Base-by-base conservation (phyloP, 2,113 vertebrate species). In the Origma solitaria region DNA sequence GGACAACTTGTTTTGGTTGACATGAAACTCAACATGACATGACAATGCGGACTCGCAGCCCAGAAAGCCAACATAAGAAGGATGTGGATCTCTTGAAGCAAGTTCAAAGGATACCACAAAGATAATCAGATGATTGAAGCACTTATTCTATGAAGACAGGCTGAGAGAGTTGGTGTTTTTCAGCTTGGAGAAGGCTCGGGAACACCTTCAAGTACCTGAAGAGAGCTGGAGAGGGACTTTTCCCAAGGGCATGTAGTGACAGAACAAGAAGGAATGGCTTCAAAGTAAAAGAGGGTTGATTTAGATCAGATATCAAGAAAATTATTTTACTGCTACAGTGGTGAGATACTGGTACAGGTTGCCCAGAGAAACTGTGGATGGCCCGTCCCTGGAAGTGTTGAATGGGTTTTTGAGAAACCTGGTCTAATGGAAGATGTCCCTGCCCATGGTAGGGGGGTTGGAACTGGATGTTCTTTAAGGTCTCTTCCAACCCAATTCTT, bases 1-100 rank as follows among this genome's bases (percentile, higher is more conserved):
- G 33, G 23, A 37, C 3, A 33, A 20, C 12, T 65, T 33, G 10
- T 21, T 16, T 16, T 24, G 8, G 5, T 37, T 30, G 45, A 30
- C 44, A 82, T 51, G 37, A 66, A 66, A 30, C 28, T 58, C 60
- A 44, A 33, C 10, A 3, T 45, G 19, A n/a, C 13, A 19, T 1
- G 3, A 20, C 14, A 24, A 10, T 8, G n/a, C 38, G 33, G 38
- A 44, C 28, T 53, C 0, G 0, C 23, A 50, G 7, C 19, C 13
- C 38, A 38, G 28, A 30, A 51, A 60, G 13, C 1, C 28, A n/a
- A 13, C 9, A 5, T n/a, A n/a, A 60, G 37, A 57, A 73, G 19
- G 15, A 24, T 17, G 11, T n/a, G 23, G 11, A n/a, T 58, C 23
- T 24, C 44, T 30, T 60, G 23, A 82, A 82, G 7, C 0, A 1